Base-by-base conservation (phyloP, 2,888 invertebrate genomes). In the Cyclophora punctaria region DNA sequence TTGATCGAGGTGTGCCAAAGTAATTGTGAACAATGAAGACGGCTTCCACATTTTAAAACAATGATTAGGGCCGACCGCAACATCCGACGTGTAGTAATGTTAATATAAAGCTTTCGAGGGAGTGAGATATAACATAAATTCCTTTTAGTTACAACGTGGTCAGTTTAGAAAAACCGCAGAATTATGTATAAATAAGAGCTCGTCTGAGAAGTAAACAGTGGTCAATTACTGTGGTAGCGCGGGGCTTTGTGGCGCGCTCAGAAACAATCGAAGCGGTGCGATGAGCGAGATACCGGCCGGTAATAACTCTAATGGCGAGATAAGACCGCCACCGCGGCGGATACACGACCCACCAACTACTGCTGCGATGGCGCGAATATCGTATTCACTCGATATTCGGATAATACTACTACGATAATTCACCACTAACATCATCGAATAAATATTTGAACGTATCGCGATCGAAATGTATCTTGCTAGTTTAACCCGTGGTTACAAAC, bases 271-370 rank as follows among this genome's bases (percentile, higher is more conserved):
- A 83, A 81, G 83, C 84, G 84, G 82, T 82, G 83, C 83, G 85
- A 88, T 85, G 80, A 75, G 73, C 78, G 79, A 84, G 85, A 87
- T 87, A 87, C 80, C 75, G 69, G 77, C 69, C 83, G 68, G 78
- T 86, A 88, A 87, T 88, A 86, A 86, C 85, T 87, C 85, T 85
- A 87, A 86, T 85, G 83, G 83, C 79, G 77, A 85, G 87, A 86
- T 86, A 88, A 86, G 83, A 71, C 77, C 76, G 78, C 82, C 83
- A 69, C 68, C 67, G 73, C 75, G 69, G 81, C 77, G 70, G 75
- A 76, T 79, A 75, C 73, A 77, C 62, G 68, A 66, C 69, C 72
- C 69, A 74, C 75, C 73, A 68, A 56, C 52, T 56, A 55, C 55
- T 66, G 66, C 66, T 62, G 64, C 73, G 71, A 66, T 59, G 62